These are phyloP conservation scores for Aurelia aurita complex sp. Pacific DNA, from an alignment of 30 jellyfish, hydroid and myxozoan genomes.

Conservation along the genomic window DNA sequence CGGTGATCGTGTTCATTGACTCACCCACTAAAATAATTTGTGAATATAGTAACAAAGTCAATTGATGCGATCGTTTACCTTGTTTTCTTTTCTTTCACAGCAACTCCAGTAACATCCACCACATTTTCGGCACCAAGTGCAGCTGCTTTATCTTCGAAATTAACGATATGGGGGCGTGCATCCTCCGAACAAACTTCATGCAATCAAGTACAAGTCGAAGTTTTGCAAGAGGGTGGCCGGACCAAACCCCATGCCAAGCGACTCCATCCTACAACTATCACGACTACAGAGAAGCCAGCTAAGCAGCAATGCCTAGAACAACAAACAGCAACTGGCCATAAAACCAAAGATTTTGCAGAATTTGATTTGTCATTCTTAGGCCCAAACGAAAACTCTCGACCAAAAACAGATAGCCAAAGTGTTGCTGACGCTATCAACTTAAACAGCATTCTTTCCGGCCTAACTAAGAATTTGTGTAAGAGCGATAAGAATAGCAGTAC, in stretches of 20 bases:
- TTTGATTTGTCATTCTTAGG: constrained; percentile 52
- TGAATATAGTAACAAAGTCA: background rate
- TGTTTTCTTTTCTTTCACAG: background rate
- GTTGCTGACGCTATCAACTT: constrained; percentile 36
- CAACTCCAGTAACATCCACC: constrained; percentile 25
- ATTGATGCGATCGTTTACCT: background rate
- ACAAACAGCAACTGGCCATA: background rate
- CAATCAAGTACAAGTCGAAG: constrained; percentile 58
- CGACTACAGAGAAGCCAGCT: constrained; percentile 30
- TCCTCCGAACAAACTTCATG: background rate
- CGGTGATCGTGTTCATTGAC: no score
- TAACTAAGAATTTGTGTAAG: constrained; percentile 54
- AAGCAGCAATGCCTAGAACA: constrained; percentile 4
- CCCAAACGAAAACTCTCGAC: constrained; percentile 25
- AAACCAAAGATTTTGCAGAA: constrained; percentile 25
- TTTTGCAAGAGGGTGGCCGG: constrained; percentile 64
- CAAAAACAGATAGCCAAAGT: constrained; percentile 5
- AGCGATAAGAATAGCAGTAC: background rate
- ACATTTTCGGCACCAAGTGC: constrained; percentile 53
- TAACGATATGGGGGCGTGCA: constrained; percentile 66
- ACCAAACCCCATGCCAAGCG: constrained; percentile 43
- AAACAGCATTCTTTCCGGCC: constrained; percentile 59
- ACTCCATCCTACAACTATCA: constrained; percentile 48
- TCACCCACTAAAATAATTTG: no score
- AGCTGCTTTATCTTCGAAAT: constrained; percentile 31